Conservation (phyloP, 2,888 invertebrate species). For the Bellardia pandia region DNA sequence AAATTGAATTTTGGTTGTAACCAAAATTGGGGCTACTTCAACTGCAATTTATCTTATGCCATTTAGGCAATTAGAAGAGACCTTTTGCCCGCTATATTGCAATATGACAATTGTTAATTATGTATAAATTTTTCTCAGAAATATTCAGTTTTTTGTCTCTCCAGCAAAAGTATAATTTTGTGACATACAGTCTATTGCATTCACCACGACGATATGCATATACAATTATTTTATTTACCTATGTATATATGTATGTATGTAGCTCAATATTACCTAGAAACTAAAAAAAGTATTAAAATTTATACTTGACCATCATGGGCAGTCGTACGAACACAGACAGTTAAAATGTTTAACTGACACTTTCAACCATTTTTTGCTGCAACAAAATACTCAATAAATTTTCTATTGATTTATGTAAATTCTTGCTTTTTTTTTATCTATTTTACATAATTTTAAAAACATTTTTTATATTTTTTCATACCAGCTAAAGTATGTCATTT, state of each 20-base stretch:
- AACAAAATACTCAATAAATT: slow-evolving; percentile 65
- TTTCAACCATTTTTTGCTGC: slow-evolving; percentile 42
- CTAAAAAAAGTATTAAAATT: slow-evolving; percentile 6
- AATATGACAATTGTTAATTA: too few relatives aligned
- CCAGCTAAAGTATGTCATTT: slow-evolving; percentile 51
- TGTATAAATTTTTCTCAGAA: too few relatives aligned
- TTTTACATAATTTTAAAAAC: slow-evolving; percentile 40
- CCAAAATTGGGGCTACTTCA: too few relatives aligned
- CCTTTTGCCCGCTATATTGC: too few relatives aligned
- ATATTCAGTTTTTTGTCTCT: too few relatives aligned
- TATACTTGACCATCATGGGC: slow-evolving; percentile 42
- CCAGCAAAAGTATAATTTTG: too few relatives aligned
- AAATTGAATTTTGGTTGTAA: too few relatives aligned
- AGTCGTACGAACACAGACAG: slow-evolving; percentile 20
- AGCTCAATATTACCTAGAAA: slow-evolving; percentile 26
- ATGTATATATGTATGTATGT: neutral
- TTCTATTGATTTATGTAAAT: slow-evolving; percentile 69
- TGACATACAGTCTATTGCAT: too few relatives aligned
- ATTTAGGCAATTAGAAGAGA: too few relatives aligned
- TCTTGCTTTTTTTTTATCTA: slow-evolving; percentile 33
- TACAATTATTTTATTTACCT: too few relatives aligned
- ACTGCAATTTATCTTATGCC: too few relatives aligned
- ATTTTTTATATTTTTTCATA: neutral
- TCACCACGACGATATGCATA: too few relatives aligned
- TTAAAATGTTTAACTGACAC: slow-evolving; percentile 43